Evolutionary conservation across 2,797 vertebrate genomes (phyloP).

Genomic region (Erpetoichthys calabaricus): DNA sequence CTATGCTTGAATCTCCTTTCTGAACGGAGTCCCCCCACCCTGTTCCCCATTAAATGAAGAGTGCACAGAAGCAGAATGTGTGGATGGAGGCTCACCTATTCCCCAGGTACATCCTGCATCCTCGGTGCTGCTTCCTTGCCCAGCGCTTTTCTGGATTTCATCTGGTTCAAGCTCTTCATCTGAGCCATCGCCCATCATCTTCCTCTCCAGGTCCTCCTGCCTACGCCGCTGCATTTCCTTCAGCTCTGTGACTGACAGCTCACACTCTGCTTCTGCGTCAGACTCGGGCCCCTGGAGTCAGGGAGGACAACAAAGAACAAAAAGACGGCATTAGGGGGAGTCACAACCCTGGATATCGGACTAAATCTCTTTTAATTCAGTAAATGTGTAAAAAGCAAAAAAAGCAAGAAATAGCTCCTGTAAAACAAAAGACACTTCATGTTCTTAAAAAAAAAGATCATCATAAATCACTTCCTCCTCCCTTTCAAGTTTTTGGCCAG

Average conservation of each 20-base stretch:
- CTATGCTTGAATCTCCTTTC: too few relatives aligned
- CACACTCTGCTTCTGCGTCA: constrained; percentile 82
- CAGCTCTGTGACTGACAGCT: constrained; percentile 78
- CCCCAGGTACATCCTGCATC: constrained; percentile 85
- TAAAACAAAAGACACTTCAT: too few relatives aligned
- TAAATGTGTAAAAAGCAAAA: too few relatives aligned
- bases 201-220: constrained; percentile 67
- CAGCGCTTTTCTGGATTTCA: constrained; percentile 7
- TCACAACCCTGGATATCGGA: not conserved
- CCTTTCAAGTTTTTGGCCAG: too few relatives aligned
- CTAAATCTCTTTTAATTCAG: too few relatives aligned
- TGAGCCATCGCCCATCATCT: constrained; percentile 80
- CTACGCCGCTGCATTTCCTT: constrained; percentile 64
- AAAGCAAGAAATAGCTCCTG: too few relatives aligned
- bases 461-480: too few relatives aligned
- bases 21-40: too few relatives aligned
- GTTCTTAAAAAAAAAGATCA: too few relatives aligned
- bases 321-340: too few relatives aligned
- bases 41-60: too few relatives aligned
- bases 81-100: constrained; percentile 59
- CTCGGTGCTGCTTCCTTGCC: constrained; percentile 27
- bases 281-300: constrained; percentile 72
- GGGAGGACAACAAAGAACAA: not conserved
- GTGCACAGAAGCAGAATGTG: too few relatives aligned
- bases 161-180: constrained; percentile 56